Evolutionary conservation across 2,888 invertebrate species (phyloP).

Genomic region (Stenodera caucasica): DNA sequence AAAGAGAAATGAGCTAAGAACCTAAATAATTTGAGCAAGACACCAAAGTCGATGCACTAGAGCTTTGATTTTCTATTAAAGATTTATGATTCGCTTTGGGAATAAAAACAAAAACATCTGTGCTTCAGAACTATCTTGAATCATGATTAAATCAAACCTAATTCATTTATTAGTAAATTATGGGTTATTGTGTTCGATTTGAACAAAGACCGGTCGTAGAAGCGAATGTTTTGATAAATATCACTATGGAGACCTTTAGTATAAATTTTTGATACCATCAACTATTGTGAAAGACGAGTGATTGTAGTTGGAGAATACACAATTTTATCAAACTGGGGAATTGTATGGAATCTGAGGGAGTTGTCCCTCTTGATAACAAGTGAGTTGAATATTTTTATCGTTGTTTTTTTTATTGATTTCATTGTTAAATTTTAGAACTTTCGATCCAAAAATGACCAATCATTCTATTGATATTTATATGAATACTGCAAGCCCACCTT

Average conservation of each 20-base stretch:
- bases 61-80: no score
- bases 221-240: constrained; percentile 3
- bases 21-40: no score
- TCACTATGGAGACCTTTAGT: background rate
- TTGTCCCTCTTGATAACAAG: constrained; percentile 45
- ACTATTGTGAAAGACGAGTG: background rate
- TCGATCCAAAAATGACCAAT: constrained; percentile 39
- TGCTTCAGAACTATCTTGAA: no score
- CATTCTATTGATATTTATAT: constrained; percentile 65
- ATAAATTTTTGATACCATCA: background rate
- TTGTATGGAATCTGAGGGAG: constrained; percentile 52
- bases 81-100: no score
- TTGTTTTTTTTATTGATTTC: background rate
- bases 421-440: constrained; percentile 32
- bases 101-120: no score
- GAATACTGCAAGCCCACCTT: constrained; percentile 66
- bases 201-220: background rate
- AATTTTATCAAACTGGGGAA: constrained; percentile 49
- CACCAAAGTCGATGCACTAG: no score
- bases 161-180: no score
- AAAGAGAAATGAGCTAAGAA: no score
- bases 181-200: no score
- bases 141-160: no score
- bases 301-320: no score
- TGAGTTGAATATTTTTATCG: constrained; percentile 26